Evolutionary conservation across 2,797 vertebrate genomes (phyloP).

Genomic region (Clarias pachynema): DNA sequence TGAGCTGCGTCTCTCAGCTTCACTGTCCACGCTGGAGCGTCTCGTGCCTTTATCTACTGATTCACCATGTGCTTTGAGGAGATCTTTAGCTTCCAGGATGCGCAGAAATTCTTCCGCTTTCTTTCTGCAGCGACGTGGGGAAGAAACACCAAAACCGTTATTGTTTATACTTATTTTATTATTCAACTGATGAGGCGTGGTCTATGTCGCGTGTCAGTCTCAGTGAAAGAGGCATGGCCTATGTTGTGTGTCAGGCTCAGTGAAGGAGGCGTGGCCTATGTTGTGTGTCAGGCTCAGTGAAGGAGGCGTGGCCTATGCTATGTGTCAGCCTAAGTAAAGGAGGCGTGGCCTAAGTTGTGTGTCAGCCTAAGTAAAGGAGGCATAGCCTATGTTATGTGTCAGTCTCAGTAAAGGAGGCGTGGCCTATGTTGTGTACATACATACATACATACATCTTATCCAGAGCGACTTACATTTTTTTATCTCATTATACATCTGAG

Average conservation of each 20-base stretch:
- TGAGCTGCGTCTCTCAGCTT: slow-evolving; percentile 66
- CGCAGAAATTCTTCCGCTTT: slow-evolving; percentile 72
- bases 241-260: neutral
- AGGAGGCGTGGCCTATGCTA: neutral
- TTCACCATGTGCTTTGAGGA: slow-evolving; percentile 71
- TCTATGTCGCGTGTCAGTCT: neutral
- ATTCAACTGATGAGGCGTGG: neutral
- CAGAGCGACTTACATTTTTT: no score
- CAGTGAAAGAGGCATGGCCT: neutral
- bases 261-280: neutral
- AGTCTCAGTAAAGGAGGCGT: no score
- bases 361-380: no score
- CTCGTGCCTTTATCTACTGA: slow-evolving; percentile 77
- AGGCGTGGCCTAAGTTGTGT: neutral
- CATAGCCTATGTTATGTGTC: no score
- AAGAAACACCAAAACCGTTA: neutral
- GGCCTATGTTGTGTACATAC: no score
- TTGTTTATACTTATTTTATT: neutral
- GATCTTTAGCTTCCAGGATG: slow-evolving; percentile 46
- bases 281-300: neutral
- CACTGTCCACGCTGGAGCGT: slow-evolving; percentile 74
- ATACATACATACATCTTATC: no score
- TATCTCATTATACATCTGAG: no score
- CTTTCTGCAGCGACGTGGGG: slow-evolving; percentile 52
- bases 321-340: neutral